These are phyloP conservation scores for Dendrophyllia cribrosa DNA, from an alignment of 64 coral and sea anemone species.

Conservation along the genomic window DNA sequence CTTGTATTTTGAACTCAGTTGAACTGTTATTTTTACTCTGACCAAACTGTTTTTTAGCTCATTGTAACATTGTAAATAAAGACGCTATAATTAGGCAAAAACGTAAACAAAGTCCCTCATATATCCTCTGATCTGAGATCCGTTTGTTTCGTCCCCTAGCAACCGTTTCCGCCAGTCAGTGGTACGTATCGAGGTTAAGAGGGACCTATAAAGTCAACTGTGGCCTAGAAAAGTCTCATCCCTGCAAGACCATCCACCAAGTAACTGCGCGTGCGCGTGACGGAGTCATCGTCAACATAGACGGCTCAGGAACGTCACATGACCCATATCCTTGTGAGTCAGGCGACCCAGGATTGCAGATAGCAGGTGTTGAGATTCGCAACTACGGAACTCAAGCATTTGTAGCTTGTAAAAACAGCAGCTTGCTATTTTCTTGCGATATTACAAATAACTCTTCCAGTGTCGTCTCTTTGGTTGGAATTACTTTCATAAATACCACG, in stretches of 20 bases:
- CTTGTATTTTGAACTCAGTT: no score
- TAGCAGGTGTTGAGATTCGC: not conserved
- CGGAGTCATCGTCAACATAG: slow-evolving; percentile 42
- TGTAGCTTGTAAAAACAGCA: not conserved
- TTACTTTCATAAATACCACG: slow-evolving; percentile 32
- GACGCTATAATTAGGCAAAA: no score
- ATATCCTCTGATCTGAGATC: no score
- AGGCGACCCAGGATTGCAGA: not conserved
- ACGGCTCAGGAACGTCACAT: slow-evolving; percentile 13
- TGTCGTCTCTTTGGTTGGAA: not conserved
- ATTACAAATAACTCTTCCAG: not conserved
- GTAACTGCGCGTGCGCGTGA: not conserved
- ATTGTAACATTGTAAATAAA: no score
- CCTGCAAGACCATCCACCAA: slow-evolving; percentile 21
- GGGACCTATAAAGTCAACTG: not conserved
- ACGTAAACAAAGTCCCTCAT: no score
- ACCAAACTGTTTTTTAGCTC: no score
- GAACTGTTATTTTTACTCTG: no score
- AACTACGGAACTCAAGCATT: not conserved
- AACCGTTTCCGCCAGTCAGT: not conserved
- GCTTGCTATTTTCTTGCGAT: not conserved
- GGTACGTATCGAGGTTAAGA: slow-evolving; percentile 22
- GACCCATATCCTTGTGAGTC: slow-evolving; percentile 52
- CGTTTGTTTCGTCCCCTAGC: not conserved
- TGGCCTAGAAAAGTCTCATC: not conserved